Percentiles rank a stretch among this genome's conserved stretches.
phyloP scores from a whole-genome alignment of 2,797 vertebrate species.

The Adrianichthys oophorus region DNA sequence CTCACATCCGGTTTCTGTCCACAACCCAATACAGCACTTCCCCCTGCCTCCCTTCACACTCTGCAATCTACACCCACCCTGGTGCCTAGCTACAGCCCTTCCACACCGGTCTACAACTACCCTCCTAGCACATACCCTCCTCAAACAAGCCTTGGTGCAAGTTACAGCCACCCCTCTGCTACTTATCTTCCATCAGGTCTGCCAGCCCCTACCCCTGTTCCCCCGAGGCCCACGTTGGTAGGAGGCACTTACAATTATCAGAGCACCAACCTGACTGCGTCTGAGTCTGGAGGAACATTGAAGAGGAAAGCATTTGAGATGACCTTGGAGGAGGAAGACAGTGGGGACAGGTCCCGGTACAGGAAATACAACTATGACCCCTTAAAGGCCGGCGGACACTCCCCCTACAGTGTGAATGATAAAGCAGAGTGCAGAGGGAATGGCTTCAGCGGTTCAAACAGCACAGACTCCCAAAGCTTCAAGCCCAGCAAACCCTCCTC shows the following conservation, averaged over 20 bases:
- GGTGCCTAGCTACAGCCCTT: conserved; percentile 86
- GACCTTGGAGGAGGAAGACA: conserved; percentile 80
- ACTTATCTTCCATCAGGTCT: conserved; percentile 88
- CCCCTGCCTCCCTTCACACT: conserved; percentile 84
- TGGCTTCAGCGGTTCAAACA: conserved; percentile 73
- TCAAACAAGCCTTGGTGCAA: conserved; percentile 79
- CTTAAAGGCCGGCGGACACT: conserved; percentile 79
- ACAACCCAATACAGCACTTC: conserved; percentile 83
- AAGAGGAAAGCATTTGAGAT: conserved; percentile 94
- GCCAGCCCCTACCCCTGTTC: conserved; percentile 83
- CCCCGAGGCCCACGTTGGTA: conserved; percentile 81
- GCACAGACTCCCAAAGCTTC: conserved; percentile 73
- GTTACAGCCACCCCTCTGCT: conserved; percentile 83
- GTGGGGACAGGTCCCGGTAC: conserved; percentile 80
- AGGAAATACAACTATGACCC: conserved; percentile 90
- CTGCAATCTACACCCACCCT: conserved; percentile 84
- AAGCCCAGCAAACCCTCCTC: conserved; percentile 76
- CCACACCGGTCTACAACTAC: conserved; percentile 89
- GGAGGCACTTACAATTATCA: conserved; percentile 86
- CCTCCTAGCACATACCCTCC: conserved; percentile 81
- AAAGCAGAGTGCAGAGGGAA: conserved; percentile 87
- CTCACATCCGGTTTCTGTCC: conserved; percentile 90
- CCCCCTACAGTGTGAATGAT: conserved; percentile 81
- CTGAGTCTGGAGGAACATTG: conserved; percentile 77
- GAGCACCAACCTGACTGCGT: conserved; percentile 69